Conservation (phyloP, 1,140 invertebrate species). For the Macrotrachela quadricornifera region DNA sequence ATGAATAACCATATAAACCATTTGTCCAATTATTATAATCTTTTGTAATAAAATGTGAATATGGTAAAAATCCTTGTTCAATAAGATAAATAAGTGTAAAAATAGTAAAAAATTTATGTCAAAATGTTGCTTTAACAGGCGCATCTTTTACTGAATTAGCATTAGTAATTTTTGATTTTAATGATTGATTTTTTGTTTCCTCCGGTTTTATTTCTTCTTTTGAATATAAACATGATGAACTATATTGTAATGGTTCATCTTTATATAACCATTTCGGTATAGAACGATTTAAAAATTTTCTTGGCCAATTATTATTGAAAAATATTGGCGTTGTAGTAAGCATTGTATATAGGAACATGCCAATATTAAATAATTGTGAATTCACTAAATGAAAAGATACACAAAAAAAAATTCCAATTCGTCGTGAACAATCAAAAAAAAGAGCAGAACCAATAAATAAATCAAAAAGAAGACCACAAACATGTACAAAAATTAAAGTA, state of each 20-base stretch:
- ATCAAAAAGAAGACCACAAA: conserved; percentile 62
- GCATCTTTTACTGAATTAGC: no score
- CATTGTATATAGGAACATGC: conserved; percentile 83
- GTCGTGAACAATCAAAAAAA: conserved; percentile 46
- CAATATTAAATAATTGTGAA: conserved; percentile 59
- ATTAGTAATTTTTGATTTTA: no score
- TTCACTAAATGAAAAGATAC: conserved; percentile 68
- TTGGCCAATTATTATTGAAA: conserved; percentile 55
- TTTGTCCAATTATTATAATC: conserved; percentile 85
- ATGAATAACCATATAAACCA: conserved; percentile 75
- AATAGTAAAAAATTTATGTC: conserved; percentile 6
- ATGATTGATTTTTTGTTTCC: no score
- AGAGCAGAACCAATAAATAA: conserved; percentile 60
- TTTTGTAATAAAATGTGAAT: conserved; percentile 35
- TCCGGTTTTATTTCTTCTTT: no score
- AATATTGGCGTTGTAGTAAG: conserved; percentile 62
- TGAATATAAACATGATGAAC: no score
- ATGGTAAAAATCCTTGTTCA: conserved; percentile 39
- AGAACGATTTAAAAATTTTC: no score
- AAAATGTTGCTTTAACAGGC: not conserved
- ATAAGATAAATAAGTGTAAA: conserved; percentile 36
- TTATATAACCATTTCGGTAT: no score
- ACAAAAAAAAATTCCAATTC: conserved; percentile 50
- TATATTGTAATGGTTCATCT: no score
- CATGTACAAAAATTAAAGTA: conserved; percentile 62